phyloP scores from a whole-genome alignment of 2,113 vertebrate species.

The Butastur rufipennis region DNA sequence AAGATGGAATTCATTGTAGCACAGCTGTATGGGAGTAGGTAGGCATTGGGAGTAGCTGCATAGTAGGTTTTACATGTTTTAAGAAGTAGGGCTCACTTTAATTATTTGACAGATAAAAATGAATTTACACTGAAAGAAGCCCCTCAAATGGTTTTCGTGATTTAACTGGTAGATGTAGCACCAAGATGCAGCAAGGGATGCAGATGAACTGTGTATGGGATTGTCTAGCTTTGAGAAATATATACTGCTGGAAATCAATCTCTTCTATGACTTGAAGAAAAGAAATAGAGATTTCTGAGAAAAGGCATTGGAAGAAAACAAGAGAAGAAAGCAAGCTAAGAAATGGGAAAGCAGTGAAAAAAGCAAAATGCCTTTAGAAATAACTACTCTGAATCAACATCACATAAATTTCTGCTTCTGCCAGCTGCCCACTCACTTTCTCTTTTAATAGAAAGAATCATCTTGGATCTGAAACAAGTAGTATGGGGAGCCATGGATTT shows the following conservation, averaged over 20 bases:
- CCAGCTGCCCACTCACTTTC: conserved; percentile 40
- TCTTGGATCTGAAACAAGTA: not conserved
- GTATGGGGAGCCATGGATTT: not conserved
- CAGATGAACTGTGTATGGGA: not conserved
- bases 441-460: conserved; percentile 41
- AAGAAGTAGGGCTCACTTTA: not conserved
- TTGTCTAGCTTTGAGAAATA: not conserved
- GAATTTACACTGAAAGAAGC: not conserved
- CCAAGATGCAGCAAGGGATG: not conserved
- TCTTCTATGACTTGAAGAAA: not conserved
- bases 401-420: conserved; percentile 21
- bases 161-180: not conserved
- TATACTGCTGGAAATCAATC: not conserved
- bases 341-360: not conserved
- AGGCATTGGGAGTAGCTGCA: not conserved
- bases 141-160: not conserved
- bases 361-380: conserved; percentile 8
- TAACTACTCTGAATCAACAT: conserved; percentile 42
- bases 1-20: not conserved
- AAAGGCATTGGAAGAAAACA: not conserved
- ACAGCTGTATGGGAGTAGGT: not conserved
- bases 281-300: not conserved
- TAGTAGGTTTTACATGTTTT: not conserved
- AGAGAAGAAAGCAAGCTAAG: not conserved
- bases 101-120: not conserved